These are phyloP conservation scores for Nettapus auritus DNA, from an alignment of 2,113 vertebrate genomes.

Conservation along the genomic window DNA sequence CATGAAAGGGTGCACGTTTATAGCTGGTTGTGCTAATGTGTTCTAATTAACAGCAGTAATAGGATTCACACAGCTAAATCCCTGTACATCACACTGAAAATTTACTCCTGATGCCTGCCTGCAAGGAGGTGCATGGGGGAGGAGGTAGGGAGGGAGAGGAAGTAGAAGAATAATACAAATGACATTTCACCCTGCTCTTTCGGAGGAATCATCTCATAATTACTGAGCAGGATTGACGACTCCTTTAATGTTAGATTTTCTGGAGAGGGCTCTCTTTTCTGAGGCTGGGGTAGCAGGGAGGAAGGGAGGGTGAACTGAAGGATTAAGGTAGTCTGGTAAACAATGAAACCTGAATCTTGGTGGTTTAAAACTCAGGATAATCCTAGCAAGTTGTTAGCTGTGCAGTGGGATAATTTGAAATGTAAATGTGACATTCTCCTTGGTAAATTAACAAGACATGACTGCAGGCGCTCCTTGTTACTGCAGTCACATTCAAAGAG, in stretches of 20 bases:
- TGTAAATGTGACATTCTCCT: slow-evolving; percentile 82
- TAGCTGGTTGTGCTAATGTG: not conserved
- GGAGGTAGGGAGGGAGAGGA: not conserved
- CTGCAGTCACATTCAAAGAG: slow-evolving; percentile 72
- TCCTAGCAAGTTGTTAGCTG: slow-evolving; percentile 62
- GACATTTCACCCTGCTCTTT: slow-evolving; percentile 9
- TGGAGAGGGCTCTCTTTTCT: not conserved
- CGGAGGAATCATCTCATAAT: slow-evolving; percentile 22
- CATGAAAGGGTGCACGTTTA: not conserved
- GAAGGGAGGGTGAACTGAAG: not conserved
- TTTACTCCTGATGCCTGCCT: not conserved
- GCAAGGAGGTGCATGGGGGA: not conserved
- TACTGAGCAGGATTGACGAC: slow-evolving; percentile 17
- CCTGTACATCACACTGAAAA: not conserved
- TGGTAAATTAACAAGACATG: slow-evolving; percentile 79
- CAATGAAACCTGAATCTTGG: slow-evolving; percentile 54
- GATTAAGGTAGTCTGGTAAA: slow-evolving; percentile 65
- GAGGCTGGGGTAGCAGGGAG: not conserved
- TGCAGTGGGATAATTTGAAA: slow-evolving; percentile 78
- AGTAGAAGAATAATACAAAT: not conserved
- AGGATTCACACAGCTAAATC: slow-evolving; percentile 26
- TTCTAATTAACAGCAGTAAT: slow-evolving; percentile 48
- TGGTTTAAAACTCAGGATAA: slow-evolving; percentile 71
- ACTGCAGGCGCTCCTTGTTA: slow-evolving; percentile 74
- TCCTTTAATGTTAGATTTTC: slow-evolving; percentile 22